phyloP scores from a whole-genome alignment of 2,113 vertebrate species.

The Hyla sarda region DNA sequence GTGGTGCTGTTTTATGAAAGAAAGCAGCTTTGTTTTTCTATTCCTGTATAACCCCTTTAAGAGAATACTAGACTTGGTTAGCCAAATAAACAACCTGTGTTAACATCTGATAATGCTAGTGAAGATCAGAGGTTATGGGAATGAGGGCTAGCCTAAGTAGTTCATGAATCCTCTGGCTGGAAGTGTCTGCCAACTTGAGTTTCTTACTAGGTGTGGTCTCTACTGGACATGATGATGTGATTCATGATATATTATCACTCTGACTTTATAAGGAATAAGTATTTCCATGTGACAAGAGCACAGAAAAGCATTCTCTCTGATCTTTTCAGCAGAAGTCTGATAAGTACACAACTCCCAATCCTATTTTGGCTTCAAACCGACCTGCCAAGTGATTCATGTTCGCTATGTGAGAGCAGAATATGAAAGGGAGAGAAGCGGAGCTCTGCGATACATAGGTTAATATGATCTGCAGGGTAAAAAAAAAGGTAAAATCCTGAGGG shows the following conservation, averaged over 20 bases:
- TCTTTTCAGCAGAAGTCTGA: neutral
- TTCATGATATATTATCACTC: neutral
- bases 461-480: too few relatives aligned
- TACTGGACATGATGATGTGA: neutral
- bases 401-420: too few relatives aligned
- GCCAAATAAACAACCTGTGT: neutral
- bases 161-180: neutral
- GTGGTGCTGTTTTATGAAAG: too few relatives aligned
- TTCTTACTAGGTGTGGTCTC: neutral
- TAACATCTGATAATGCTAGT: neutral
- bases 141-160: neutral
- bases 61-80: neutral
- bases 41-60: neutral
- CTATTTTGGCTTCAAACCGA: too few relatives aligned
- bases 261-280: neutral
- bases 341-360: neutral
- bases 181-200: neutral
- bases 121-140: constrained; percentile 40
- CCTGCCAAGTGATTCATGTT: too few relatives aligned
- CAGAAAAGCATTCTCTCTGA: neutral
- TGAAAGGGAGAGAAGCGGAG: too few relatives aligned
- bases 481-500: too few relatives aligned
- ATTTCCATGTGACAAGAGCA: neutral
- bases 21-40: too few relatives aligned
- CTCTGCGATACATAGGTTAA: too few relatives aligned